phyloP scores from a whole-genome alignment of 2,888 invertebrate genomes.

The Pharmacophagus antenor region DNA sequence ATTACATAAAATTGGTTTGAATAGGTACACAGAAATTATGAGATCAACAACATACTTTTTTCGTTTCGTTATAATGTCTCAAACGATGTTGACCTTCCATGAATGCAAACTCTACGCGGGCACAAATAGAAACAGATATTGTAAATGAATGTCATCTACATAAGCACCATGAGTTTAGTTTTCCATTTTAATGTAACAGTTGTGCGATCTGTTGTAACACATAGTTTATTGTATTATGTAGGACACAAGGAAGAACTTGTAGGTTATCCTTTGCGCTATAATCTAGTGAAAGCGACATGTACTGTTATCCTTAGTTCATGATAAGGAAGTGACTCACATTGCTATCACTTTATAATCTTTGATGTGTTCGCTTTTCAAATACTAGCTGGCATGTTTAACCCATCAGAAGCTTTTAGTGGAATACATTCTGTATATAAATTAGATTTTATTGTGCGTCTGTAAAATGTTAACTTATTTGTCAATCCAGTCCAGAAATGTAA shows the following conservation, averaged over 20 bases:
- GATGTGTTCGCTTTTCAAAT: conserved; percentile 46
- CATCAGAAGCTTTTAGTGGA: conserved; percentile 9
- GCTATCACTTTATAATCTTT: conserved; percentile 50
- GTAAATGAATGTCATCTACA: conserved; percentile 1
- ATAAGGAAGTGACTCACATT: conserved; percentile 59
- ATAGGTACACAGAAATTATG: conserved; percentile 10
- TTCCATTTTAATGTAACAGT: conserved; percentile 35
- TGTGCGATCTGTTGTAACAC: conserved; percentile 44
- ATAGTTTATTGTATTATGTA: conserved; percentile 53
- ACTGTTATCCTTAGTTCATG: conserved; percentile 56
- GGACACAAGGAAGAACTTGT: conserved; percentile 56
- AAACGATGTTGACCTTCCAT: not conserved
- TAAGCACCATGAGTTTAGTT: conserved; percentile 11
- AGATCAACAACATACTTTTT: not conserved
- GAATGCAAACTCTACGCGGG: conserved; percentile 6
- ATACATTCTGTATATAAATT: no score
- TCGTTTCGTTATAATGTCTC: conserved; percentile 9
- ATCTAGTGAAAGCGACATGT: conserved; percentile 60
- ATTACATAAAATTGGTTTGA: conserved; percentile 1
- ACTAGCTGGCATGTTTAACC: conserved; percentile 39
- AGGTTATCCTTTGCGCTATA: conserved; percentile 56
- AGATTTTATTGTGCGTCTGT: no score
- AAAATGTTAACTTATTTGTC: no score
- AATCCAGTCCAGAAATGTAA: no score
- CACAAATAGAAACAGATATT: conserved; percentile 1